phyloP scores from a whole-genome alignment of 2,888 invertebrate species.

The Protophormia terraenovae region DNA sequence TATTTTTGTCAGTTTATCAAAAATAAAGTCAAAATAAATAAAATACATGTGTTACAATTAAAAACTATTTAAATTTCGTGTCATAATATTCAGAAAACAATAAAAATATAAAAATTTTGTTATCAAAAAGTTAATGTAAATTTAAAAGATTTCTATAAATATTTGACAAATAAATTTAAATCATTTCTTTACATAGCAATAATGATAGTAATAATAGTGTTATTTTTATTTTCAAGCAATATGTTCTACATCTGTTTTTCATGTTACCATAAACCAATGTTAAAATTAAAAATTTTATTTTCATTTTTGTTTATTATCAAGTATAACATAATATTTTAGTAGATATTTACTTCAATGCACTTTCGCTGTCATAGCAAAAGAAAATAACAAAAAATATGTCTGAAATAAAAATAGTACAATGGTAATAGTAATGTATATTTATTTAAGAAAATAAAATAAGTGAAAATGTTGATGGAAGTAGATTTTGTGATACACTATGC shows the following conservation, averaged over 20 bases:
- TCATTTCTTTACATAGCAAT: neutral
- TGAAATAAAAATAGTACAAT: neutral
- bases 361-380: neutral
- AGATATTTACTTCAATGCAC: neutral
- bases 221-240: neutral
- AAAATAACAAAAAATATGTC: neutral
- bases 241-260: neutral
- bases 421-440: neutral
- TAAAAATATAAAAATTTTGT: too few species aligned
- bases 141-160: too few species aligned
- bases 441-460: neutral
- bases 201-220: neutral
- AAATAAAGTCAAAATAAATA: too few species aligned
- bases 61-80: too few species aligned
- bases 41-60: too few species aligned
- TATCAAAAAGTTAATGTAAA: too few species aligned
- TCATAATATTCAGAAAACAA: too few species aligned
- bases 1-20: too few species aligned
- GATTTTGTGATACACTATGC: too few species aligned
- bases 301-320: neutral
- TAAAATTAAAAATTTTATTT: neutral
- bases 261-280: neutral
- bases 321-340: too few species aligned
- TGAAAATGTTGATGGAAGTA: too few species aligned
- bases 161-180: too few species aligned